phyloP scores from a whole-genome alignment of 2,113 vertebrate genomes.

The Hipposideros armiger region DNA sequence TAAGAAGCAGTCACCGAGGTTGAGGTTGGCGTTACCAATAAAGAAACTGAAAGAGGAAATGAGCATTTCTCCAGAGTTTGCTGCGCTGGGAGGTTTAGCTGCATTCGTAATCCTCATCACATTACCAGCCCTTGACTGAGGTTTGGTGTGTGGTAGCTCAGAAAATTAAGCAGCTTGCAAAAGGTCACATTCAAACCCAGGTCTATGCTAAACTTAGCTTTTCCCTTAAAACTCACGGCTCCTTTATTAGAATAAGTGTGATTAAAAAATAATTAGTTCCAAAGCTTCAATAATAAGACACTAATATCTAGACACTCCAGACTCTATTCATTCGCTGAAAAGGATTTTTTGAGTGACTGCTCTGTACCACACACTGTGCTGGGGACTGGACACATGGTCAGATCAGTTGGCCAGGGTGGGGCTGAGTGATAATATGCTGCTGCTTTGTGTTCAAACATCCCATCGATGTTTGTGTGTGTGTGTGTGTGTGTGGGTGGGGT shows the following conservation, averaged over 20 bases:
- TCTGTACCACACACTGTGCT: too few species aligned
- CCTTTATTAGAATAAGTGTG: background rate
- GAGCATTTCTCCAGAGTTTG: fast-evolving
- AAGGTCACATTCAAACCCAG: background rate
- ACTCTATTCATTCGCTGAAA: background rate
- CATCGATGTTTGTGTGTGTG: background rate
- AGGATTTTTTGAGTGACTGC: background rate
- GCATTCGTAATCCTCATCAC: background rate
- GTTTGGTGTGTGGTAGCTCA: background rate
- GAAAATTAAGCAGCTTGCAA: background rate
- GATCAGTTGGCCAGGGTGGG: too few species aligned
- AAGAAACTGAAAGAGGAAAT: background rate
- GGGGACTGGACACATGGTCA: fast-evolving
- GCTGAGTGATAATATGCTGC: background rate
- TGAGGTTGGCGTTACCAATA: background rate
- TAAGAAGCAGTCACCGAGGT: background rate
- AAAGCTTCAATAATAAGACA: background rate
- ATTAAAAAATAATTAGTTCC: slow-evolving; percentile 31
- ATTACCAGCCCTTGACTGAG: background rate
- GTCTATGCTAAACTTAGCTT: background rate
- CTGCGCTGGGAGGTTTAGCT: background rate
- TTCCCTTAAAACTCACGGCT: background rate
- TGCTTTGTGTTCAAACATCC: background rate
- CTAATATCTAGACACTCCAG: background rate
- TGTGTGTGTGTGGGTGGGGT: background rate